phyloP scores from a whole-genome alignment of 1,140 invertebrate species.

The Lethrus apterus region DNA sequence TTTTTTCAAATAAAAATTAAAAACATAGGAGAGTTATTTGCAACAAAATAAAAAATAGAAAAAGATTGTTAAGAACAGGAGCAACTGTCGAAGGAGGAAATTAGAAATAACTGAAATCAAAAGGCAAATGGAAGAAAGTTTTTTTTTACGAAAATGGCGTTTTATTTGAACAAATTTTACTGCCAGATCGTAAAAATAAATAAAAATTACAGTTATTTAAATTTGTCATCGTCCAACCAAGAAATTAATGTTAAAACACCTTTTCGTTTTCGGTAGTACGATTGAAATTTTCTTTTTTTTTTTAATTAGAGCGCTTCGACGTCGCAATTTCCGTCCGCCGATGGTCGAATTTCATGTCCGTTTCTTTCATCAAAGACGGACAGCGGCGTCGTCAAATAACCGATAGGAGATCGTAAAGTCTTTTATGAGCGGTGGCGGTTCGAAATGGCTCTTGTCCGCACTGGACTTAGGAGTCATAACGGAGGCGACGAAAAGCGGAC shows the following conservation, averaged over 20 bases:
- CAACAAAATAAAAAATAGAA: no score
- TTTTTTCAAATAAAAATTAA: no score
- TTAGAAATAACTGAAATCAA: no score
- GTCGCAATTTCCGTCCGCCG: constrained; percentile 7
- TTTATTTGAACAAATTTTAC: neutral
- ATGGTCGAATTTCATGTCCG: constrained; percentile 12
- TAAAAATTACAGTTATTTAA: neutral
- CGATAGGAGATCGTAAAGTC: constrained; percentile 12
- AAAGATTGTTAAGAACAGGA: no score
- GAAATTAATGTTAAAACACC: neutral
- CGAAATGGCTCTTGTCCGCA: neutral
- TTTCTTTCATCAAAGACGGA: constrained; percentile 11
- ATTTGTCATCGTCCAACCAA: neutral
- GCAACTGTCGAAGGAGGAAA: no score
- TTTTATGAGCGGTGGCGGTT: constrained; percentile 7
- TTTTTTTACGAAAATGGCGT: no score
- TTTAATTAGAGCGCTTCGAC: no score
- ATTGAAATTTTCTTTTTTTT: constrained; percentile 7
- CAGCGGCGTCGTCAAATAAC: constrained; percentile 8
- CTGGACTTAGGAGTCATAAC: neutral
- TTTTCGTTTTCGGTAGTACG: neutral
- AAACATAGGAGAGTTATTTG: no score
- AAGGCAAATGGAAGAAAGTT: no score
- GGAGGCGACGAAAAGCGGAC: constrained; percentile 1
- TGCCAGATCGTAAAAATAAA: neutral